Conservation (phyloP, 1,140 invertebrate species). For the Zophobas atratus region DNA sequence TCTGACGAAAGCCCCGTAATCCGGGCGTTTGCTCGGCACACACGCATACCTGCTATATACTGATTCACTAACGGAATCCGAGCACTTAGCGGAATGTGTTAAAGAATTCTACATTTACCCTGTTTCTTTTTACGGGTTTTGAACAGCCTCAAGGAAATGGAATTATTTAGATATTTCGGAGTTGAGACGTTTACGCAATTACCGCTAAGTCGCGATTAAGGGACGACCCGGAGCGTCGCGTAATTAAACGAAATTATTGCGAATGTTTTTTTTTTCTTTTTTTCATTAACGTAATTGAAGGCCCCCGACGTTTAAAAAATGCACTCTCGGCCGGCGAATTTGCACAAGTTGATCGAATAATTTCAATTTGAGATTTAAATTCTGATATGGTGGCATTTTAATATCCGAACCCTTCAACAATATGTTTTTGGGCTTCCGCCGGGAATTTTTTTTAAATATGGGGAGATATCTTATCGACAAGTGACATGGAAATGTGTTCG, state of each 20-base stretch:
- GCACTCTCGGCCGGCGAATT: not conserved
- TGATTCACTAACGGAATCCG: constrained; percentile 41
- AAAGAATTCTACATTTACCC: constrained; percentile 38
- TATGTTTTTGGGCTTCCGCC: constrained; percentile 33
- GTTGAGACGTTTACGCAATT: constrained; percentile 33
- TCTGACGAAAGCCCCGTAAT: constrained; percentile 40
- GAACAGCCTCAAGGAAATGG: constrained; percentile 18
- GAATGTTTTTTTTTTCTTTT: not conserved
- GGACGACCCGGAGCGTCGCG: constrained; percentile 5
- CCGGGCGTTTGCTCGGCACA: constrained; percentile 32
- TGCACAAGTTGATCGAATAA: not conserved
- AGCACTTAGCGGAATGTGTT: constrained; percentile 42
- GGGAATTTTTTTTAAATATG: constrained; percentile 5
- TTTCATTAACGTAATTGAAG: not conserved
- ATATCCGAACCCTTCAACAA: constrained; percentile 38
- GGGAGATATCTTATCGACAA: constrained; percentile 21
- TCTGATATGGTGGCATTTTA: constrained; percentile 39
- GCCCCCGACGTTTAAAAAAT: not conserved
- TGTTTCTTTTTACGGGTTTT: constrained; percentile 38
- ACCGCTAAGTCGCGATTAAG: constrained; percentile 15
- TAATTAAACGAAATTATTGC: constrained; percentile 21
- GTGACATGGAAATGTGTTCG: constrained; percentile 15
- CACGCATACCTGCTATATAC: constrained; percentile 35
- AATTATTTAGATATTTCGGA: constrained; percentile 36
- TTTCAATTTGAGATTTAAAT: constrained; percentile 25